Percentiles rank a stretch among this genome's conserved stretches.
phyloP scores from a whole-genome alignment of 2,888 invertebrate genomes.

The Acleris holmiana region DNA sequence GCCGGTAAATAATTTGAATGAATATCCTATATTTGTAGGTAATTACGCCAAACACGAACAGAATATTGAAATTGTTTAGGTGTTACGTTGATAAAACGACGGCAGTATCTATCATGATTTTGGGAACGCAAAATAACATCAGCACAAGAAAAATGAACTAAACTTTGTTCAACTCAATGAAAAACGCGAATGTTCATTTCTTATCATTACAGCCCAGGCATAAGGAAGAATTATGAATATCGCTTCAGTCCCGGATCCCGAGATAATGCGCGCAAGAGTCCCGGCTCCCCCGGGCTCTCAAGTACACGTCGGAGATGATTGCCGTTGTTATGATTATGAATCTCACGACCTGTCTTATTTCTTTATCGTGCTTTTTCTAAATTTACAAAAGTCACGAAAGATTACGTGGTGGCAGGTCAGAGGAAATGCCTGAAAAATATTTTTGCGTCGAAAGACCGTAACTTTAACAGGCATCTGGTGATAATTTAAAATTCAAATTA shows the following conservation, averaged over 20 bases:
- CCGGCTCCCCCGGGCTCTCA: constrained; percentile 32
- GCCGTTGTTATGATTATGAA: constrained; percentile 49
- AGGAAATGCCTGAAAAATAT: too few relatives aligned
- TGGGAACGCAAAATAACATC: neutral
- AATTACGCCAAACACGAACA: too few relatives aligned
- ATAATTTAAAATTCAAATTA: too few relatives aligned
- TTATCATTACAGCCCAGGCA: constrained; percentile 21
- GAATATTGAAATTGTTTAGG: too few relatives aligned
- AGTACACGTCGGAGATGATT: constrained; percentile 47
- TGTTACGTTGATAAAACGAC: too few relatives aligned
- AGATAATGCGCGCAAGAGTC: constrained; percentile 26
- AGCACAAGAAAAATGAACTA: neutral
- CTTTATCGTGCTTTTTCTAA: constrained; percentile 24
- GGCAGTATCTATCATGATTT: neutral
- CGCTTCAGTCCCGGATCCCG: constrained; percentile 13
- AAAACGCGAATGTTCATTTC: constrained; percentile 10
- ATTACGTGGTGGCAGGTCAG: neutral
- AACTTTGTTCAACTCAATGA: constrained; percentile 10
- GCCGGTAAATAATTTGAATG: too few relatives aligned
- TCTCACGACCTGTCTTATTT: constrained; percentile 49
- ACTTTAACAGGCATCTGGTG: too few relatives aligned
- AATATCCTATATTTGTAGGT: too few relatives aligned
- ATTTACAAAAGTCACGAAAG: constrained; percentile 12
- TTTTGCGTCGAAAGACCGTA: too few relatives aligned
- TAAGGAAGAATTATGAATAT: constrained; percentile 36